phyloP scores from a whole-genome alignment of 2,113 vertebrate species.

The Actenoides lindsayi region DNA sequence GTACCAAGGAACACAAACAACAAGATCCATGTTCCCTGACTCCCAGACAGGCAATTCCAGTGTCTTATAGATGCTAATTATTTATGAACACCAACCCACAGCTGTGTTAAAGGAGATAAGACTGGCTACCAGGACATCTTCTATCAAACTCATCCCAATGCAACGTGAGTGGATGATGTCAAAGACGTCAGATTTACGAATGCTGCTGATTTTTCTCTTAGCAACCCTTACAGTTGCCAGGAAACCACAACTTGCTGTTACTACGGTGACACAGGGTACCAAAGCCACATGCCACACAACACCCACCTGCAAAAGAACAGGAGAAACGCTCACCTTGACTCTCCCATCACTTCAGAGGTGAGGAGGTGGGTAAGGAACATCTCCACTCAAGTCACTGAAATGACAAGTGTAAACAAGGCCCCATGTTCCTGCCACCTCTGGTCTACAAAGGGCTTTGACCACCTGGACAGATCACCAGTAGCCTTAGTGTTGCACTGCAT shows the following conservation, averaged over 20 bases:
- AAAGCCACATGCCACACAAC: neutral
- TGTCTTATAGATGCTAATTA: neutral
- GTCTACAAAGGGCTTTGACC: neutral
- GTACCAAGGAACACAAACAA: neutral
- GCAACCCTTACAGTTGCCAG: constrained; percentile 45
- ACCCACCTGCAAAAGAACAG: neutral
- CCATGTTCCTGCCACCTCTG: neutral
- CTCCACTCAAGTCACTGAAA: neutral
- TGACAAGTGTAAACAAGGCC: neutral
- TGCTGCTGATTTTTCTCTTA: neutral
- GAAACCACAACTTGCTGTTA: neutral
- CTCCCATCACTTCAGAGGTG: neutral
- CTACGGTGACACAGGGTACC: constrained; percentile 26
- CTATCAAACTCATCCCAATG: neutral
- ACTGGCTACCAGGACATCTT: neutral
- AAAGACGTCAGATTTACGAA: neutral
- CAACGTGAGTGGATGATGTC: neutral
- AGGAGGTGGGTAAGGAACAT: neutral
- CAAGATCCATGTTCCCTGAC: neutral
- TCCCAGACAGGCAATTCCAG: neutral
- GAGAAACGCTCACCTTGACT: neutral
- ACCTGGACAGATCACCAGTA: neutral
- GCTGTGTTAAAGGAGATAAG: neutral
- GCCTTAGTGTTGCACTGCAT: neutral
- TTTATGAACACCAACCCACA: neutral